Conservation (phyloP, 2,797 vertebrate species). For the Syncerus caffer region DNA sequence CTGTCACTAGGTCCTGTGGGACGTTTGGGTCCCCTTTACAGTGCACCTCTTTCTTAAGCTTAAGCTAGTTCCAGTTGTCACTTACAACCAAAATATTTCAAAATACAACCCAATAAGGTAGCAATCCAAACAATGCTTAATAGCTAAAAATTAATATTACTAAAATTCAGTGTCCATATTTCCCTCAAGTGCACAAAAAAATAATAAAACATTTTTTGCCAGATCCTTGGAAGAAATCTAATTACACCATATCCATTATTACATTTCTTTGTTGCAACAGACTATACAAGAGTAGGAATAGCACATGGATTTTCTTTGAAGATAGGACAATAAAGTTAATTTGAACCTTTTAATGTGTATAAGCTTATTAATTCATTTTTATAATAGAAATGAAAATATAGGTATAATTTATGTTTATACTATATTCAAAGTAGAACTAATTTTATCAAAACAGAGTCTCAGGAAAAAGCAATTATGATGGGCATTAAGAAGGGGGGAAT, state of each 20-base stretch:
- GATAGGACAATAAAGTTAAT: not conserved
- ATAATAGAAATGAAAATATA: not conserved
- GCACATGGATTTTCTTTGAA: not conserved
- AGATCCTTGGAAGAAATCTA: not conserved
- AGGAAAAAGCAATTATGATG: not conserved
- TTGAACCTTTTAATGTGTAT: not conserved
- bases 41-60: not conserved
- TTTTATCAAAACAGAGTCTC: not conserved
- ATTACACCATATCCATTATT: not conserved
- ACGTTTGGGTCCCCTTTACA: not conserved
- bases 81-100: not conserved
- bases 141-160: not conserved
- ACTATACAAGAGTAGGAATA: not conserved
- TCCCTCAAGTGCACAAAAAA: not conserved
- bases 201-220: not conserved
- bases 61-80: not conserved
- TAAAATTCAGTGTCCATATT: not conserved
- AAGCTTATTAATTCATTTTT: not conserved
- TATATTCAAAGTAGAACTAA: not conserved
- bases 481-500: not conserved
- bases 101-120: not conserved
- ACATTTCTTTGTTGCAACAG: not conserved
- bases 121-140: not conserved
- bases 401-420: not conserved
- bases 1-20: not conserved